These are phyloP conservation scores for Intoshia linei DNA, from an alignment of 1,140 invertebrate genomes.

Conservation along the genomic window DNA sequence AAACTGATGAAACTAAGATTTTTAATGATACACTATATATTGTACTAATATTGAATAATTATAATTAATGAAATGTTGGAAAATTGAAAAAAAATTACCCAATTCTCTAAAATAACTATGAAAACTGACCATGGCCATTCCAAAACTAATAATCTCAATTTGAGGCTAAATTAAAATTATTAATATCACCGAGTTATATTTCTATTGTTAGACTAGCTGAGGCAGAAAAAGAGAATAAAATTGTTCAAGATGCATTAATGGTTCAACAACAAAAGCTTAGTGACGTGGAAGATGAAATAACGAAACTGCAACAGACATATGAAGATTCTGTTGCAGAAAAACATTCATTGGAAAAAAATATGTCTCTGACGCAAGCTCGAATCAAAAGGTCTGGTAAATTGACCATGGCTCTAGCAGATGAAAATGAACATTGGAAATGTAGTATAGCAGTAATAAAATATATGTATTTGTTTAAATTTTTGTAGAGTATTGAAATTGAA, in stretches of 20 bases:
- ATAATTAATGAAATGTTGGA: no score
- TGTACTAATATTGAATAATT: no score
- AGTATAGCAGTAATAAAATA: slow-evolving; percentile 30
- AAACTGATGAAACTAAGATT: no score
- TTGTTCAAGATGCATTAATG: slow-evolving; percentile 15
- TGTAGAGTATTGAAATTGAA: slow-evolving; percentile 4
- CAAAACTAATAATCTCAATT: no score
- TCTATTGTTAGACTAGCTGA: slow-evolving; percentile 28
- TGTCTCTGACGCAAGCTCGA: slow-evolving; percentile 38
- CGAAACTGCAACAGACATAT: slow-evolving; percentile 20
- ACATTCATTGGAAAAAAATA: slow-evolving; percentile 28
- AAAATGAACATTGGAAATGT: slow-evolving; percentile 43
- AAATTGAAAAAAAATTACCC: no score
- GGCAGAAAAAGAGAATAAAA: slow-evolving; percentile 18
- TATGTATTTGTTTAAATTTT: background rate
- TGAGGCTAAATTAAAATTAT: slow-evolving; percentile 2
- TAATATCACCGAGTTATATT: slow-evolving; percentile 1
- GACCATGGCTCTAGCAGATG: slow-evolving; percentile 45
- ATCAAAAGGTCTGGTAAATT: slow-evolving; percentile 42
- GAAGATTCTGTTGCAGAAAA: slow-evolving; percentile 28
- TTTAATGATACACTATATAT: no score
- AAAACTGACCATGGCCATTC: no score
- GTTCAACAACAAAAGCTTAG: slow-evolving; percentile 20
- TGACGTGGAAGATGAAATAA: slow-evolving; percentile 21
- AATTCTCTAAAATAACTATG: no score